phyloP scores from a whole-genome alignment of 2,888 invertebrate genomes.

The Furcula furcula region DNA sequence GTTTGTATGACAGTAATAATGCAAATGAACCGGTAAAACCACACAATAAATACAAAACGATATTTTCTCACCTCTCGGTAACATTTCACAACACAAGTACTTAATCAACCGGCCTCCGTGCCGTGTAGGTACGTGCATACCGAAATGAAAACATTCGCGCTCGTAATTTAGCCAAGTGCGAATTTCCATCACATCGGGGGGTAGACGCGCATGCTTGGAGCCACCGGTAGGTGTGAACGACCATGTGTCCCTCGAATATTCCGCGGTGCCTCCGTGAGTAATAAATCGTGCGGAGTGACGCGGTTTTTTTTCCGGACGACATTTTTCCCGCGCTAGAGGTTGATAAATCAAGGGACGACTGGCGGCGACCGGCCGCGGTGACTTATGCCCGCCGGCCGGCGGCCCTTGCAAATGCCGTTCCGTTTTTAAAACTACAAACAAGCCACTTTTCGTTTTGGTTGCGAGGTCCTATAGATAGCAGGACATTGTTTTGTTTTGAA shows the following conservation, averaged over 20 bases:
- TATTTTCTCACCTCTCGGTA: constrained; percentile 1
- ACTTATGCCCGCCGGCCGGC: constrained; percentile 64
- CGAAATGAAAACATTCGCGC: constrained; percentile 43
- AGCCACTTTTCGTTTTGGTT: constrained; percentile 31
- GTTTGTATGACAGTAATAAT: no score
- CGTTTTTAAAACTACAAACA: constrained; percentile 40
- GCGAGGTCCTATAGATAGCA: background rate
- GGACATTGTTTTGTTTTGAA: background rate
- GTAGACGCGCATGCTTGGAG: constrained; percentile 55
- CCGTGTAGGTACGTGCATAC: constrained; percentile 35
- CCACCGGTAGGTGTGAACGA: constrained; percentile 60
- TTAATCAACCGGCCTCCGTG: background rate
- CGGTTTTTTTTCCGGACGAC: constrained; percentile 72
- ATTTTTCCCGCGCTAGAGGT: constrained; percentile 78
- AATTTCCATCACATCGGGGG: constrained; percentile 79
- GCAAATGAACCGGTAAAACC: no score
- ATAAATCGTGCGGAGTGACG: constrained; percentile 77
- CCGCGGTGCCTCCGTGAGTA: constrained; percentile 63
- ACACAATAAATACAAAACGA: background rate
- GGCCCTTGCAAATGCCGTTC: constrained; percentile 35
- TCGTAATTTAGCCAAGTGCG: constrained; percentile 78
- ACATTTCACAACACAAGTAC: background rate
- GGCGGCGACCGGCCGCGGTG: constrained; percentile 44
- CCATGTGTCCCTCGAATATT: constrained; percentile 64
- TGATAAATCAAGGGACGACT: constrained; percentile 63